phyloP scores from a whole-genome alignment of 2,113 vertebrate genomes.

The Oplegnathus fasciatus region DNA sequence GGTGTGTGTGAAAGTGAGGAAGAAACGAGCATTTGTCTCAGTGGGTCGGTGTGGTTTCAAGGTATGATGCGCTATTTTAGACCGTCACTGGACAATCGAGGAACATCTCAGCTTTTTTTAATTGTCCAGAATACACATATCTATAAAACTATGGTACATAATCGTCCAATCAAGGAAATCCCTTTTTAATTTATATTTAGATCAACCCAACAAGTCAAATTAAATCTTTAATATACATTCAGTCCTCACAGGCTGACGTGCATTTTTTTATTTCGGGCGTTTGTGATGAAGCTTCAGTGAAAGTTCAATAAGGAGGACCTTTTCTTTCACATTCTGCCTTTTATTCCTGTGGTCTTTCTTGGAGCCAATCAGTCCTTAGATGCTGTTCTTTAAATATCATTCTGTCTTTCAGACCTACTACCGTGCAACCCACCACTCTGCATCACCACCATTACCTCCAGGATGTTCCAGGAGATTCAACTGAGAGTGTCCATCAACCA shows the following conservation, averaged over 20 bases:
- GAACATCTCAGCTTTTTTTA: not conserved
- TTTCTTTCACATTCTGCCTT: not conserved
- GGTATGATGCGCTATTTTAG: not conserved
- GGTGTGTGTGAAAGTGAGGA: not conserved
- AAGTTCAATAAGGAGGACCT: not conserved
- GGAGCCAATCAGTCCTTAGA: not conserved
- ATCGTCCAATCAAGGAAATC: not conserved
- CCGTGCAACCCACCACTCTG: not conserved
- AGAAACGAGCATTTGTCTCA: not conserved
- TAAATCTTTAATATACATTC: not conserved
- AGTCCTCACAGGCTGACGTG: not conserved
- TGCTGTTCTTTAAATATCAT: not conserved
- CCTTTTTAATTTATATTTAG: not conserved
- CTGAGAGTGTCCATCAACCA: constrained; percentile 23
- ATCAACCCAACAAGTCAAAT: not conserved
- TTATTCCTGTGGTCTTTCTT: not conserved
- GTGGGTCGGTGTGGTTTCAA: not conserved
- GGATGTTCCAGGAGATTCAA: not conserved
- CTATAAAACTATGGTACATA: not conserved
- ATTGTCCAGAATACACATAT: not conserved
- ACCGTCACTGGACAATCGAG: not conserved
- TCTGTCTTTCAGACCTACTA: not conserved
- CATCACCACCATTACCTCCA: not conserved
- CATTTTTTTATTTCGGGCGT: not conserved
- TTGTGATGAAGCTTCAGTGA: not conserved